These are phyloP conservation scores for Cepphus grylle DNA, from an alignment of 2,113 vertebrate species.

Conservation along the genomic window DNA sequence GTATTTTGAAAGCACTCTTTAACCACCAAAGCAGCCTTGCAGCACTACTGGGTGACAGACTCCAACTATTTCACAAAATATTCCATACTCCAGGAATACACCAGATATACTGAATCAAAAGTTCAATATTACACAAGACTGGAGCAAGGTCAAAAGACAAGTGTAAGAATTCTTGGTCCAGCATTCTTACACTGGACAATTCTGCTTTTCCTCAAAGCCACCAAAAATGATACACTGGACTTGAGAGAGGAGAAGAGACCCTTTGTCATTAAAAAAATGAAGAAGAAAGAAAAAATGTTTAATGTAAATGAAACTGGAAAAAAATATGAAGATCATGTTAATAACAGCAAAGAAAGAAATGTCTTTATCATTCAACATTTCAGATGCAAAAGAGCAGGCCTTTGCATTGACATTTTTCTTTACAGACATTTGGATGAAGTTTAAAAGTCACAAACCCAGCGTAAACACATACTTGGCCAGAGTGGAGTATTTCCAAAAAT, in stretches of 20 bases:
- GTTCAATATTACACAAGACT: neutral
- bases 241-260: constrained; percentile 43
- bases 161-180: neutral
- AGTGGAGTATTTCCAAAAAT: neutral
- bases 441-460: constrained; percentile 29
- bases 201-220: neutral
- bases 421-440: neutral
- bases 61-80: neutral
- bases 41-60: neutral
- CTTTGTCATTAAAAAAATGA: neutral
- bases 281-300: neutral
- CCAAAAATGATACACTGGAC: neutral
- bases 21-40: neutral
- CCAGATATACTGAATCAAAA: neutral
- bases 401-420: constrained; percentile 17
- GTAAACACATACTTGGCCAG: neutral
- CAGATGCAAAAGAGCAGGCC: neutral
- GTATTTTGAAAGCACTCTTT: neutral
- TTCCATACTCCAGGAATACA: neutral
- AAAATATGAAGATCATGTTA: neutral
- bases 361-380: neutral
- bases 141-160: neutral
- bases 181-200: neutral
- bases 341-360: constrained; percentile 19
- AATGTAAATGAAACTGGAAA: neutral